Evolutionary conservation across 2,797 vertebrate species (phyloP), one percentile per base, ranked within the genome.

Genomic region (Xyrichtys novacula): DNA sequence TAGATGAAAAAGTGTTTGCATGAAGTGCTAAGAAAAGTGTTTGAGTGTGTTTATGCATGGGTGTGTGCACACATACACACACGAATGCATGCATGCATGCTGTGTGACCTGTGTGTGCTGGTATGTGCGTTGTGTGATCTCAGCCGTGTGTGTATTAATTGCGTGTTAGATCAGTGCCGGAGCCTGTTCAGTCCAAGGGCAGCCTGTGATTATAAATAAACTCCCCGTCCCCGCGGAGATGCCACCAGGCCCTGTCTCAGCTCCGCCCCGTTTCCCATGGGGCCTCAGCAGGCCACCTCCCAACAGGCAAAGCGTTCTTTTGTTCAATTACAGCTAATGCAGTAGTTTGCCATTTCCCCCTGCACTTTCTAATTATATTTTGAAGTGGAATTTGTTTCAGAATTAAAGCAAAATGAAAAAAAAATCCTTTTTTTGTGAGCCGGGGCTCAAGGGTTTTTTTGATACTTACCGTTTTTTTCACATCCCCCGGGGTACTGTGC

Each of bases 241-340:
- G 92, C 92, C 93, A 91, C 91, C 90, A 85, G 88, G 87, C 84
- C 91, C 87, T 88, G 91, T 94, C 95, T 95, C 93, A 92, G 95
- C 95, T 94, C 95, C 96, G 94, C 95, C 94, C 93, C 93, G 92
- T 93, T 94, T 97, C 97, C 97, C 97, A 95, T 93, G 96, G 96
- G 97, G 91, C 95, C 89, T 70, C 78, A 87, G 94, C 92, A 46
- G 92, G 92, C 94, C 95, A 93, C 95, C 95, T 97, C 97, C 96
- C 96, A 95, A 94, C 95, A 95, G 96, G 94, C 95, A 94, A 91
- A 92, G 94, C 86, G 80, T 95, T 97, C 96, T 99, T 98, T 98
- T 98, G 96, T 98, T 98, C 97, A 99, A 97, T 99, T 98, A 98
- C 96, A 98, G 95, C 96, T 97, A 98, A 97, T 96, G 95, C 95